A percentile compares a stretch with the other conserved stretches of the same genome.
Evolutionary conservation across 2,888 invertebrate species (phyloP).

Genomic region (Ecliptopera silaceata): DNA sequence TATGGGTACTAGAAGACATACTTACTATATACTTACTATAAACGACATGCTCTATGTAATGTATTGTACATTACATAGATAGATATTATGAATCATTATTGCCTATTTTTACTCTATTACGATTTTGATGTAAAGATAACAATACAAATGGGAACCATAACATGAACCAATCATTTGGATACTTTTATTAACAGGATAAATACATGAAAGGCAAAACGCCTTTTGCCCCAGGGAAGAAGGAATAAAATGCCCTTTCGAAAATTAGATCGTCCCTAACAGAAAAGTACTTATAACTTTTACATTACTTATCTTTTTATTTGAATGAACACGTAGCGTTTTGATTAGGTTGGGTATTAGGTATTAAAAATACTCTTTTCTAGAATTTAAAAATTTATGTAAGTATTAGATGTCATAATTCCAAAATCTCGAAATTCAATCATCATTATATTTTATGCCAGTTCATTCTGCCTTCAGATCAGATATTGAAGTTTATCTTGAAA

Average conservation of each 20-base stretch:
- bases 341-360: no score
- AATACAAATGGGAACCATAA: background rate
- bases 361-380: no score
- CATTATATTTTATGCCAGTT: background rate
- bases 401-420: background rate
- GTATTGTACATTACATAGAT: no score
- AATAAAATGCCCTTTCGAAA: constrained; percentile 30
- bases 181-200: background rate
- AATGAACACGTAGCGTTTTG: background rate
- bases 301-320: constrained; percentile 1
- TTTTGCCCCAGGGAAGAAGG: constrained; percentile 28
- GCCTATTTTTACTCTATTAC: no score
- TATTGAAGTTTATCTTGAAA: no score
- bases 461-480: no score
- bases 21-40: no score
- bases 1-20: no score
- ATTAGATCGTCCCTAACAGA: constrained; percentile 21
- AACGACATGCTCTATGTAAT: no score
- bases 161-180: background rate
- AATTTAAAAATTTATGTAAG: no score
- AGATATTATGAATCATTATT: no score
- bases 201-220: constrained; percentile 18
- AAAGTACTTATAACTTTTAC: constrained; percentile 1
- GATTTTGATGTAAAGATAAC: background rate
- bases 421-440: background rate